Percentiles rank a stretch among this genome's conserved stretches.
Conservation (phyloP, 2,888 invertebrate genomes). For the Agriotes lineatus region DNA sequence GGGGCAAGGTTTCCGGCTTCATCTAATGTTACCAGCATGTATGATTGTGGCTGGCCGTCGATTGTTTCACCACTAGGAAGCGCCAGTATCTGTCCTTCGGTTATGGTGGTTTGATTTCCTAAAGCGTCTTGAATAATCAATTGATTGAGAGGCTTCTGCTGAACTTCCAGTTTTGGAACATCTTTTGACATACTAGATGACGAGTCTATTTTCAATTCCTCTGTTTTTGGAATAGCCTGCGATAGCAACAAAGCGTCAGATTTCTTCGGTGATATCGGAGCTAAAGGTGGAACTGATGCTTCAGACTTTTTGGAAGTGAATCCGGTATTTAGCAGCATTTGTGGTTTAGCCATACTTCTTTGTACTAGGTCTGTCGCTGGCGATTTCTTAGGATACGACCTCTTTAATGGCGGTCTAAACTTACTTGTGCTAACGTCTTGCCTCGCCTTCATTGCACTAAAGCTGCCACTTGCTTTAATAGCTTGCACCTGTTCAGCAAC, state of each 20-base stretch:
- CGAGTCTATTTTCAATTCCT: constrained; percentile 38
- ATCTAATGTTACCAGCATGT: constrained; percentile 79
- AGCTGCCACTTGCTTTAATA: constrained; percentile 59
- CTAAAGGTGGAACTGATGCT: constrained; percentile 52
- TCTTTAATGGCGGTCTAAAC: constrained; percentile 28
- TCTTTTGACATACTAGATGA: constrained; percentile 18
- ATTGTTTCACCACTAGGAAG: constrained; percentile 77
- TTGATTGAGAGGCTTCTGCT: constrained; percentile 61
- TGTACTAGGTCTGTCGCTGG: background rate
- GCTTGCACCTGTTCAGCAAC: constrained; percentile 65
- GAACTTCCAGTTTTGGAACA: constrained; percentile 50
- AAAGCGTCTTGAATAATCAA: constrained; percentile 64
- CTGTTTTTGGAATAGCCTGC: constrained; percentile 13
- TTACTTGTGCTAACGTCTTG: constrained; percentile 40
- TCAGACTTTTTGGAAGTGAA: constrained; percentile 23
- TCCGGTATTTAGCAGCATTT: constrained; percentile 1
- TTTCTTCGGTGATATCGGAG: constrained; percentile 56
- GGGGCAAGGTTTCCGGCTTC: constrained; percentile 79
- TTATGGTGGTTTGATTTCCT: constrained; percentile 66
- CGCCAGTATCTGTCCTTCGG: constrained; percentile 77
- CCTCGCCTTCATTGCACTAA: constrained; percentile 41
- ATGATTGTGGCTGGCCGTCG: constrained; percentile 79
- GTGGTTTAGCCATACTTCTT: constrained; percentile 3
- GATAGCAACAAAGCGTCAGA: constrained; percentile 38
- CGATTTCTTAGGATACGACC: constrained; percentile 37